Evolutionary conservation across 2,113 vertebrate genomes (phyloP), one percentile per base, ranked within the genome.

Genomic region (Trochalopteron elliotii): DNA sequence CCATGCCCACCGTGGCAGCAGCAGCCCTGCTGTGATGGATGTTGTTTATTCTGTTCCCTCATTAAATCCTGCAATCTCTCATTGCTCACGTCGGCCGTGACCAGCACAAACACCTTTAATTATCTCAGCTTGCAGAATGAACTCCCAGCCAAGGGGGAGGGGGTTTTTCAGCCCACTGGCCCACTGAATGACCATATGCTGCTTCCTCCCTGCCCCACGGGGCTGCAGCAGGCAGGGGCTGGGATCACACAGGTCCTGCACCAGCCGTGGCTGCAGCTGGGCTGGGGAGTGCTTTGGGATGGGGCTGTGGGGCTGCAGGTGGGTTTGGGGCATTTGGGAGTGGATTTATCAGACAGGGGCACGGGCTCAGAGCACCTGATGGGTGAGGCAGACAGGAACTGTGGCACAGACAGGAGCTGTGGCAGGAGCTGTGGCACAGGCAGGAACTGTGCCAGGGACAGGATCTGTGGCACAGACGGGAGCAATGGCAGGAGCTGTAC

Each of bases 141-240:
- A 56, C 64, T 47, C 44, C 20, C 61, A 69, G 90, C 93, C 82
- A 42, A 55, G 57, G 47, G 90, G 53, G 86, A 91, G 50, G 69
- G 81, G 55, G 72, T 84, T 77, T 89, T 33, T 80, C 80, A 77
- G 52, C 4, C 37, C 75, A 67, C 52, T 87, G 92, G 78, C 59
- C 64, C 6, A 16, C 91, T 61, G 83, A 61, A 83, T 53, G 83
- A 4, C 90, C 90, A 11, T 89, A 33, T 95, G 94, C 75, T 89
- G 33, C 39, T 57, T 37, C 57, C 12, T 69, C 4, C 61, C 2
- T 57, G 70, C 70, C 37, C 5, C 84, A 27, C 30, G 45, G 15
- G 5, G 61, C 15, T 1, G 33, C 22, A 30, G 28, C 45, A 24
- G 71, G 71, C 75, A 11, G 40, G 9, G 3, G 53, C 60, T 11